phyloP scores from a whole-genome alignment of 2,888 invertebrate genomes.

The Rhagonycha fulva region DNA sequence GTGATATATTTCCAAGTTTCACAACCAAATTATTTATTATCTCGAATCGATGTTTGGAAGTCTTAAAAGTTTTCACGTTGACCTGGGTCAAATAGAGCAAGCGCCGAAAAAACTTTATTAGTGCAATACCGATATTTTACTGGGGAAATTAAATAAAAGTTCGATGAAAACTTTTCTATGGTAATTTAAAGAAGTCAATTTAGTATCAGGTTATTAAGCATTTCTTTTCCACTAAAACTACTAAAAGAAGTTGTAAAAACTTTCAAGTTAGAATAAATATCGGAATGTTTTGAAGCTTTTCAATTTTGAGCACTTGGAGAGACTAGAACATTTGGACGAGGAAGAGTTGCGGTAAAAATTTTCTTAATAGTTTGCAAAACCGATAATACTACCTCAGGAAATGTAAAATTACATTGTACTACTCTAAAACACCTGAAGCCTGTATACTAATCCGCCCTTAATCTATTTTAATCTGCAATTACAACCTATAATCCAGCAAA shows the following conservation, averaged over 20 bases:
- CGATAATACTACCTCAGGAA: background rate
- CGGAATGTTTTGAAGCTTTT: background rate
- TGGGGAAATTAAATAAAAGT: background rate
- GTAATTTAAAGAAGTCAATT: background rate
- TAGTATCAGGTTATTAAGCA: background rate
- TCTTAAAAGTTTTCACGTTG: background rate
- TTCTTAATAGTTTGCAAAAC: background rate
- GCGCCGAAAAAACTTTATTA: background rate
- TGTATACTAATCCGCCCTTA: slow-evolving; percentile 28
- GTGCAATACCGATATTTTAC: background rate
- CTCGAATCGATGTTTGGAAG: background rate
- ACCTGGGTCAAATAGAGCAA: background rate
- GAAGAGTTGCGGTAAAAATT: background rate
- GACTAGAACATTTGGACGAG: background rate
- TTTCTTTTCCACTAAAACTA: background rate
- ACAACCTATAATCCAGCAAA: slow-evolving; percentile 33
- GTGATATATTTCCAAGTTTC: background rate
- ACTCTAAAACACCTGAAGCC: slow-evolving; percentile 29
- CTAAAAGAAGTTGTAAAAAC: background rate
- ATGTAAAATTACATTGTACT: slow-evolving; percentile 22
- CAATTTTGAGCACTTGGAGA: background rate
- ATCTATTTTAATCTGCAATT: slow-evolving; percentile 35
- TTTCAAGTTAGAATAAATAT: background rate
- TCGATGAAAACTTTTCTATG: background rate
- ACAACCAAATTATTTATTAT: background rate